These are phyloP conservation scores for Dolichoris vasculosae DNA, from an alignment of 1,140 invertebrate species.

Conservation along the genomic window DNA sequence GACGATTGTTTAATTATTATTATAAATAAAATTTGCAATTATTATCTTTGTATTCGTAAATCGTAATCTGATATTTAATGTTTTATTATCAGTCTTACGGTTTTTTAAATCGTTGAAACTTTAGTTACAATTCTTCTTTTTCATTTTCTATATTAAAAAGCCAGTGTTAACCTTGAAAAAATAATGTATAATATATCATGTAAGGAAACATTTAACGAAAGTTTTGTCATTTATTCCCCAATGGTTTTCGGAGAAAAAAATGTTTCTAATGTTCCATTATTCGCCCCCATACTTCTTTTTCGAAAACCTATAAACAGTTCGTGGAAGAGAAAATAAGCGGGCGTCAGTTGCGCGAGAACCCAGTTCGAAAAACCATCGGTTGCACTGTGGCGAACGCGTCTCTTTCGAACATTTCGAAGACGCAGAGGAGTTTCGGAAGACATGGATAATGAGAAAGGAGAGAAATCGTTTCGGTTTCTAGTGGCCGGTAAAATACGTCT, in stretches of 20 bases:
- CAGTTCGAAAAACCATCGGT: constrained; percentile 35
- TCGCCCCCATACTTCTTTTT: constrained; percentile 41
- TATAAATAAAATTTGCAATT: too few relatives aligned
- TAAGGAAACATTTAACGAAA: constrained; percentile 35
- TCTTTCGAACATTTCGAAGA: constrained; percentile 21
- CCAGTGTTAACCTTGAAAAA: too few relatives aligned
- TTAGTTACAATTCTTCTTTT: too few relatives aligned
- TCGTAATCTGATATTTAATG: too few relatives aligned
- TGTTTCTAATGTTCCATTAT: constrained; percentile 46
- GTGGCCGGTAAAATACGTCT: background rate
- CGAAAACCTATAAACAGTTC: constrained; percentile 53
- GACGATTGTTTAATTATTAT: too few relatives aligned
- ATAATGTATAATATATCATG: constrained; percentile 20
- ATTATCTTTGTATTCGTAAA: too few relatives aligned
- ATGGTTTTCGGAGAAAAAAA: constrained; percentile 47
- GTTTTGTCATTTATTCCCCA: constrained; percentile 45
- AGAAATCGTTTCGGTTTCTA: background rate
- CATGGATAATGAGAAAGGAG: constrained; percentile 52
- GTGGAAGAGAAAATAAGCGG: constrained; percentile 48
- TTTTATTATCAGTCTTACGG: too few relatives aligned
- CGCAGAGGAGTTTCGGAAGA: constrained; percentile 28
- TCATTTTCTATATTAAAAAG: too few relatives aligned
- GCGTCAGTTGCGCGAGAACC: constrained; percentile 10
- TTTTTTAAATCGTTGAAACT: too few relatives aligned
- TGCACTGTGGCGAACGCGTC: background rate